phyloP scores from a whole-genome alignment of 1,140 invertebrate genomes.

The Aleiodes sp. region DNA sequence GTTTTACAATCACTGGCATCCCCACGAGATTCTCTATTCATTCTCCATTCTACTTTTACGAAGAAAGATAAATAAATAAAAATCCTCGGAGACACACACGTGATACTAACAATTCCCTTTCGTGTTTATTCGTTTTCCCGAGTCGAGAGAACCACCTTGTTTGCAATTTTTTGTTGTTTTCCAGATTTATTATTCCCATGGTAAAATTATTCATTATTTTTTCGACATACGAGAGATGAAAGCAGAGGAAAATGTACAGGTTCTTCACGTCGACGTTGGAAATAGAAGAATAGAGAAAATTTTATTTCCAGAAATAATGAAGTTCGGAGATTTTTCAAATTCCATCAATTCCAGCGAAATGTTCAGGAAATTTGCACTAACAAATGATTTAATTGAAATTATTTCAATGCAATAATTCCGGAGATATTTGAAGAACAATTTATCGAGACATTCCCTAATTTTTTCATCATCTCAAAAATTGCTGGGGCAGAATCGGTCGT shows the following conservation, averaged over 20 bases:
- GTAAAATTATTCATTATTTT: not conserved
- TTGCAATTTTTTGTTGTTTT: not conserved
- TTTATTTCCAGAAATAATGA: too few relatives aligned
- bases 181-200: slow-evolving; percentile 8
- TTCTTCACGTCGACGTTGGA: not conserved
- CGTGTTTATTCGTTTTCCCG: not conserved
- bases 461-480: too few relatives aligned
- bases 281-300: too few relatives aligned
- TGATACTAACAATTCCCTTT: not conserved
- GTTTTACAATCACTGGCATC: not conserved
- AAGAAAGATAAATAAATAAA: not conserved
- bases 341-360: too few relatives aligned
- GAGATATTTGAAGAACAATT: too few relatives aligned
- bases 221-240: not conserved
- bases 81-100: not conserved
- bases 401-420: too few relatives aligned
- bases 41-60: not conserved
- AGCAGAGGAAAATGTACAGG: not conserved
- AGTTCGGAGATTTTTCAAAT: too few relatives aligned
- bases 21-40: not conserved
- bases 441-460: too few relatives aligned
- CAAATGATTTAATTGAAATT: too few relatives aligned
- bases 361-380: too few relatives aligned
- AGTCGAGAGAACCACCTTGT: not conserved
- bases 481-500: too few relatives aligned